A percentile compares a stretch with the other conserved stretches of the same genome.
Evolutionary conservation across 2,113 vertebrate genomes (phyloP).

Genomic region (Sciurus niger): DNA sequence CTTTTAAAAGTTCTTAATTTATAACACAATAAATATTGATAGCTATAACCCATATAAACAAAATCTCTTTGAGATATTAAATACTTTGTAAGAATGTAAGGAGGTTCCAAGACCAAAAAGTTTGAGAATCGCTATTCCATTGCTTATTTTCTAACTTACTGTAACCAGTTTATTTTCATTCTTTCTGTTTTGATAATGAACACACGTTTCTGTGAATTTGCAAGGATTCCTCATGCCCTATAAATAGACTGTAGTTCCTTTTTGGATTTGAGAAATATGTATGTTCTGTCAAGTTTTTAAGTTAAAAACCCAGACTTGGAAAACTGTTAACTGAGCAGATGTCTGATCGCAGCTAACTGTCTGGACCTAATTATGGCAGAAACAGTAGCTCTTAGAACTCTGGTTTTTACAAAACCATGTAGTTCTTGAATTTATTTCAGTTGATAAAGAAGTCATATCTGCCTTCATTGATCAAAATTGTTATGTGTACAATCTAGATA

Average conservation of each 20-base stretch:
- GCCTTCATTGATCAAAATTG: background rate
- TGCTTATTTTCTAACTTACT: background rate
- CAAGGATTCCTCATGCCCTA: background rate
- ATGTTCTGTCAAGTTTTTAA: background rate
- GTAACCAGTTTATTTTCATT: background rate
- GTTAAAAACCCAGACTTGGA: background rate
- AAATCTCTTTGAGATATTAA: background rate
- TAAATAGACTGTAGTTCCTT: background rate
- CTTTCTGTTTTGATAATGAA: conserved; percentile 32
- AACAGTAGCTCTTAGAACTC: background rate
- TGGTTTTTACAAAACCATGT: background rate
- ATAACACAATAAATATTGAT: background rate
- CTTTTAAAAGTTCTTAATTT: background rate
- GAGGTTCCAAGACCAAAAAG: background rate
- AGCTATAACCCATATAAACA: background rate
- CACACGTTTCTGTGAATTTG: conserved; percentile 6
- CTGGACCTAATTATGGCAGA: background rate
- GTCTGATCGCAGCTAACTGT: background rate
- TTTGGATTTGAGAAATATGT: conserved; percentile 27
- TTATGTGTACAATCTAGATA: conserved; percentile 5
- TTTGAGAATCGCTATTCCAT: conserved; percentile 31
- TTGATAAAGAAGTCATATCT: background rate
- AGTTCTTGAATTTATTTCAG: conserved; percentile 48
- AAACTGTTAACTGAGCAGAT: background rate
- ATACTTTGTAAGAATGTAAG: conserved; percentile 32